Percentiles rank a stretch among this genome's conserved stretches.
Conservation (phyloP, 2,113 vertebrate species). For the Sus scrofa region DNA sequence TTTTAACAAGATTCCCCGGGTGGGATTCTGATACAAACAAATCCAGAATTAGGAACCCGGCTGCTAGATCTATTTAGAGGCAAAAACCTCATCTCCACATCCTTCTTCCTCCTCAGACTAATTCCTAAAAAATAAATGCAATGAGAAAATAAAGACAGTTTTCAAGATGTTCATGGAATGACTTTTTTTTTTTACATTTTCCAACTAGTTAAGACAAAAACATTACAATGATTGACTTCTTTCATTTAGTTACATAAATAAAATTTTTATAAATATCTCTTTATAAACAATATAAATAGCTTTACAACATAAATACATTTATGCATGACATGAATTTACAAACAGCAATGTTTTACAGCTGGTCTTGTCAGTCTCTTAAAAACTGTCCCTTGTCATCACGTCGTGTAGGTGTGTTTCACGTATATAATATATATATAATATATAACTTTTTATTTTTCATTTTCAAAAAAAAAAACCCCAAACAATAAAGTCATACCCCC, state of each 20-base stretch:
- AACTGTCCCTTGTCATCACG: constrained; percentile 86
- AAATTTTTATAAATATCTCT: constrained; percentile 94
- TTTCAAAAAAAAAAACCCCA: constrained; percentile 79
- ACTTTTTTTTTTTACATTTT: constrained; percentile 85
- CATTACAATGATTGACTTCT: constrained; percentile 90
- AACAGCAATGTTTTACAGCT: constrained; percentile 88
- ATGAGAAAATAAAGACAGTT: constrained; percentile 88
- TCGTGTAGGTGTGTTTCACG: constrained; percentile 84
- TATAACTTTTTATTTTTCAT: constrained; percentile 85
- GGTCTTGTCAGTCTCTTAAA: constrained; percentile 88
- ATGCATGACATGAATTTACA: constrained; percentile 93
- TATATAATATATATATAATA: constrained; percentile 88
- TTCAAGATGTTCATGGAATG: constrained; percentile 85
- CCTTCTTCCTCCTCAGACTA: neutral
- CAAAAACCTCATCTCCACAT: neutral
- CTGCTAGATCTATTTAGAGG: neutral
- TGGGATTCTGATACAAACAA: neutral
- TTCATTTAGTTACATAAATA: constrained; percentile 94
- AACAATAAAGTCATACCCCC: constrained; percentile 71
- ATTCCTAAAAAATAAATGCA: constrained; percentile 15
- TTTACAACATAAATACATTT: constrained; percentile 95
- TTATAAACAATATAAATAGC: constrained; percentile 95
- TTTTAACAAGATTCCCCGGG: neutral
- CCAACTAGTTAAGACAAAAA: constrained; percentile 89
- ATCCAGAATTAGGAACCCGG: neutral